Base-by-base conservation (phyloP, 2,113 vertebrate species). In the Spheniscus mendiculus region DNA sequence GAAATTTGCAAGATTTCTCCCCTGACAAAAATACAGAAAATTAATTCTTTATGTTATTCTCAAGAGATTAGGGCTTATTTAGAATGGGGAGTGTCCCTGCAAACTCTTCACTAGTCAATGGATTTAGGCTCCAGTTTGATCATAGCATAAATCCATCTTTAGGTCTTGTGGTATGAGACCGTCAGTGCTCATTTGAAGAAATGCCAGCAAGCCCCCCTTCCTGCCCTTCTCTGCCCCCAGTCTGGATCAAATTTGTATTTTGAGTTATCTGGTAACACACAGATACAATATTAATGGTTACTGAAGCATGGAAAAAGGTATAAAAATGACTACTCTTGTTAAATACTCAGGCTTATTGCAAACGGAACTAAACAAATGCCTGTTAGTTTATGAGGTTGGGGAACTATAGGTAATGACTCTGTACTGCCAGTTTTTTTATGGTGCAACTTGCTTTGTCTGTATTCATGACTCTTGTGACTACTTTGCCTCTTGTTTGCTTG, bases 181-280 rank as follows among this genome's bases (percentile, higher is more conserved):
- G 95, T 87, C 87, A 63, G 77, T 19, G 29, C 23, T 85, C 44
- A 66, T 90, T 91, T 95, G 82, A 93, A 91, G 65, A 89, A 85
- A 62, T 65, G 34, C 22, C 87, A 76, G 53, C 11, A 65, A 87
- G 7, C 3, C 3, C 6, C 13, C 5, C 19, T 61, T 80, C 22
- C 49, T 95, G 55, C 44, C 40, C 49, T 85, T 92, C n/a, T 45
- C 44, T 91, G 34, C 30, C 23, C 26, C 23, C 44, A 58, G 19
- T 26, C 29, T 30, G 56, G 40, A 85, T 83, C 44, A 82, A 89
- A 87, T 83, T 91, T 74, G 5, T 83, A 13, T 58, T 91, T 89
- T 65, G 26, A 59, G 3, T 85, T 91, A 61, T 73, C 49, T 83
- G 52, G 34, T 73, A 87, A 29, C 53, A 82, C 5, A 13, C 15